Evolutionary conservation across 2,113 vertebrate species (phyloP).

Genomic region (Haliaeetus leucogaster): DNA sequence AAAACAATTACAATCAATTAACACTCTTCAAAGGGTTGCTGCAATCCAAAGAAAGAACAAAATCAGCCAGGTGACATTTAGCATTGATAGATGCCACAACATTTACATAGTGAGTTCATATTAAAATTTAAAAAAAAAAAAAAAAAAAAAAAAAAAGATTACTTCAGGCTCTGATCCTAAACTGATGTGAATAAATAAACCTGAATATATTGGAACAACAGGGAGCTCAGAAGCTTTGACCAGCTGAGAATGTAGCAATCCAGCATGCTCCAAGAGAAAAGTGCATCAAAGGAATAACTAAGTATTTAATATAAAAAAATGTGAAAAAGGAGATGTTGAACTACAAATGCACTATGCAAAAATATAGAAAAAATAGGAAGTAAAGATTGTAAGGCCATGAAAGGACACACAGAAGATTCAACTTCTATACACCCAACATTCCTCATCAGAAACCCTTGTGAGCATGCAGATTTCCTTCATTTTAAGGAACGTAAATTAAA

Average conservation of each 20-base stretch:
- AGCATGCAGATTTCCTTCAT: not conserved
- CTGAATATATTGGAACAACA: not conserved
- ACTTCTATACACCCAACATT: not conserved
- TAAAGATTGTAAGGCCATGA: not conserved
- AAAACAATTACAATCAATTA: conserved; percentile 64
- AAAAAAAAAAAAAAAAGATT: not conserved
- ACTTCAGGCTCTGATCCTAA: not conserved
- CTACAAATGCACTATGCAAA: not conserved
- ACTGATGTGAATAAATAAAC: conserved; percentile 19
- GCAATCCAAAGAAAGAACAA: conserved; percentile 30
- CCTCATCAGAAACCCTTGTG: not conserved
- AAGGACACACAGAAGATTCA: not conserved
- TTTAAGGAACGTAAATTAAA: not conserved
- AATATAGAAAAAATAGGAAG: not conserved
- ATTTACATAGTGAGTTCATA: conserved; percentile 36
- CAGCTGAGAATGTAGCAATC: not conserved
- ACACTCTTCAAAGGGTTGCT: conserved; percentile 7
- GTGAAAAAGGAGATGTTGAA: not conserved
- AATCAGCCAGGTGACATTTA: conserved; percentile 59
- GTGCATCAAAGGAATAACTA: not conserved
- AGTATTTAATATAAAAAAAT: not conserved
- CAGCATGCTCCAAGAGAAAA: not conserved
- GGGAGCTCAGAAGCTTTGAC: not conserved
- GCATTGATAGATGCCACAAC: not conserved
- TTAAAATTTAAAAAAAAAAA: not conserved